Evolutionary conservation across 2,888 invertebrate genomes (phyloP).

Genomic region (Lasiommata megera): DNA sequence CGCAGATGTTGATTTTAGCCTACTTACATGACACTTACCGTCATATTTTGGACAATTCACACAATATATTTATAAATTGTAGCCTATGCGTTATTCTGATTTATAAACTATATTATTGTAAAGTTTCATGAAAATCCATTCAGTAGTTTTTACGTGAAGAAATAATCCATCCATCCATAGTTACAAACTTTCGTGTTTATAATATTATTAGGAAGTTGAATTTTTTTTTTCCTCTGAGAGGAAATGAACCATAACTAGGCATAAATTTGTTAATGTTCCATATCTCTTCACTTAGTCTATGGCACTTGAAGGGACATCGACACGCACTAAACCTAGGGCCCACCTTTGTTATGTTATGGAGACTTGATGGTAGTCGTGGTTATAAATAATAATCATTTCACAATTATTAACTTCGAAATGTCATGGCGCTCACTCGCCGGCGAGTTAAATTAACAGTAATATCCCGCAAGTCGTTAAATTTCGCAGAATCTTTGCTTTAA

Average conservation of each 20-base stretch:
- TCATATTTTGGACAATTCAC: too few species aligned
- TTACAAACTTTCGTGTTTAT: too few species aligned
- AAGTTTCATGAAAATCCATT: too few species aligned
- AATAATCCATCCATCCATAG: too few species aligned
- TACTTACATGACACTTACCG: too few species aligned
- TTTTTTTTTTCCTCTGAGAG: not conserved
- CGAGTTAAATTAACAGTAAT: constrained; percentile 2
- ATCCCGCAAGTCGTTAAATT: not conserved
- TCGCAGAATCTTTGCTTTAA: not conserved
- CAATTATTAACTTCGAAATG: constrained; percentile 16
- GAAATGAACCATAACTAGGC: not conserved
- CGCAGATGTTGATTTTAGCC: too few species aligned
- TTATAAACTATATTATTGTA: too few species aligned
- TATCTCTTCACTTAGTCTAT: not conserved
- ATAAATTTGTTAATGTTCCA: not conserved
- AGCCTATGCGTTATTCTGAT: too few species aligned
- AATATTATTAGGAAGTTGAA: too few species aligned
- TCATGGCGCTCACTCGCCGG: constrained; percentile 8
- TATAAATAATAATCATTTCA: constrained; percentile 28
- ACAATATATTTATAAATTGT: too few species aligned
- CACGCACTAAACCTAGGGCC: constrained; percentile 21
- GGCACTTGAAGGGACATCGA: constrained; percentile 4
- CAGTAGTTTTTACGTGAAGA: too few species aligned
- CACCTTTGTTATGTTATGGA: constrained; percentile 30
- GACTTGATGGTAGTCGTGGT: constrained; percentile 5